A percentile compares a stretch with the other conserved stretches of the same genome.
Evolutionary conservation across 2,113 vertebrate species (phyloP).

Genomic region (Chloropsis hardwickii): DNA sequence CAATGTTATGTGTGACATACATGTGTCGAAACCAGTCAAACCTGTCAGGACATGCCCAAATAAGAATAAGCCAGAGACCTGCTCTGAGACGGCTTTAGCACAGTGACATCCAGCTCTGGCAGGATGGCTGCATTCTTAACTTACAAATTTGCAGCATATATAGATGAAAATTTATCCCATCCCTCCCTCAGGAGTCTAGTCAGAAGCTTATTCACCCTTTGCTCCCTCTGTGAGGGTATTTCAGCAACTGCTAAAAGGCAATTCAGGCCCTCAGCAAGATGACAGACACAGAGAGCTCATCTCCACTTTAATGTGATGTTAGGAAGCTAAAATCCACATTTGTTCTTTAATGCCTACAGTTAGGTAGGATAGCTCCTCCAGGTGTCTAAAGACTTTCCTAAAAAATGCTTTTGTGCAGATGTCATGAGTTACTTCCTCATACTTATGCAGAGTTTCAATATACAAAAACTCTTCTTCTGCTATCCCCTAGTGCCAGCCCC

Average conservation of each 20-base stretch:
- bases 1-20: not conserved
- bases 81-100: not conserved
- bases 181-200: not conserved
- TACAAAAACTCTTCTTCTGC: not conserved
- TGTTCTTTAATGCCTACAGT: not conserved
- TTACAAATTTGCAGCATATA: not conserved
- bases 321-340: not conserved
- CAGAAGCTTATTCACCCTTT: not conserved
- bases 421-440: not conserved
- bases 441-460: not conserved
- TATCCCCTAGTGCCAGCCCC: not conserved
- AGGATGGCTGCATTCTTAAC: not conserved
- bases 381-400: not conserved
- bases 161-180: not conserved
- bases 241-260: not conserved
- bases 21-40: not conserved
- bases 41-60: not conserved
- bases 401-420: not conserved
- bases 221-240: not conserved
- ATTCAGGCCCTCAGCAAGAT: not conserved
- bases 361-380: not conserved
- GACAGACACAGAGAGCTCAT: not conserved
- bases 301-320: not conserved
- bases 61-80: not conserved
- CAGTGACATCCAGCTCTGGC: not conserved